Percentiles rank a stretch among this genome's conserved stretches.
Evolutionary conservation across 2,888 invertebrate species (phyloP).

Genomic region (Melinopterus prodromus): DNA sequence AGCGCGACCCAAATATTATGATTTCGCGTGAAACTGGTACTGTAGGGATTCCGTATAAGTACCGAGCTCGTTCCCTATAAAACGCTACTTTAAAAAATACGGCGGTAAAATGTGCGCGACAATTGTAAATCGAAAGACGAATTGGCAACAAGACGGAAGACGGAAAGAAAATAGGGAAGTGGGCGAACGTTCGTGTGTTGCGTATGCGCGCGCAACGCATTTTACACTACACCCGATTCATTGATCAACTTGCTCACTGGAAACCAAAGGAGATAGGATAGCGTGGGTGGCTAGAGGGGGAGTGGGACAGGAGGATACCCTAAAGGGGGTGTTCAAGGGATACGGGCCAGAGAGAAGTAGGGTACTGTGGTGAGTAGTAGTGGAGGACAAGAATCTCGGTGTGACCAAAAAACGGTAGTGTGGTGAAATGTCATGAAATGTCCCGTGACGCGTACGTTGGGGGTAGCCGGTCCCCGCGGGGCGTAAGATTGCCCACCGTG

Average conservation of each 20-base stretch:
- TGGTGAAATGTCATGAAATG: constrained; percentile 62
- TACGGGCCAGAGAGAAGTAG: constrained; percentile 26
- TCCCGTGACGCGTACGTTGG: constrained; percentile 70
- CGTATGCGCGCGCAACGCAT: constrained; percentile 53
- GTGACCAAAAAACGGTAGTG: constrained; percentile 18
- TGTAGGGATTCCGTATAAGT: neutral
- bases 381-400: constrained; percentile 9
- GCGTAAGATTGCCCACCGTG: constrained; percentile 84
- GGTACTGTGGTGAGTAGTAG: neutral
- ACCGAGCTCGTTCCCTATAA: neutral
- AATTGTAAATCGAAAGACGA: neutral
- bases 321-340: constrained; percentile 19
- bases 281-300: constrained; percentile 28
- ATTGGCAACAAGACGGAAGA: neutral
- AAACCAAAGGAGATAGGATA: constrained; percentile 23
- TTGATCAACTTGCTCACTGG: constrained; percentile 56
- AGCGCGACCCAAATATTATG: neutral
- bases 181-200: constrained; percentile 33
- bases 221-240: constrained; percentile 60
- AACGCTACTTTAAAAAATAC: neutral
- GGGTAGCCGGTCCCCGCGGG: constrained; percentile 73
- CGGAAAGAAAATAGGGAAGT: constrained; percentile 6
- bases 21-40: neutral
- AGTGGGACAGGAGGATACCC: constrained; percentile 17
- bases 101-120: neutral